Base-by-base conservation (phyloP, 2,888 invertebrate species). In the Metopia argyrocephala region DNA sequence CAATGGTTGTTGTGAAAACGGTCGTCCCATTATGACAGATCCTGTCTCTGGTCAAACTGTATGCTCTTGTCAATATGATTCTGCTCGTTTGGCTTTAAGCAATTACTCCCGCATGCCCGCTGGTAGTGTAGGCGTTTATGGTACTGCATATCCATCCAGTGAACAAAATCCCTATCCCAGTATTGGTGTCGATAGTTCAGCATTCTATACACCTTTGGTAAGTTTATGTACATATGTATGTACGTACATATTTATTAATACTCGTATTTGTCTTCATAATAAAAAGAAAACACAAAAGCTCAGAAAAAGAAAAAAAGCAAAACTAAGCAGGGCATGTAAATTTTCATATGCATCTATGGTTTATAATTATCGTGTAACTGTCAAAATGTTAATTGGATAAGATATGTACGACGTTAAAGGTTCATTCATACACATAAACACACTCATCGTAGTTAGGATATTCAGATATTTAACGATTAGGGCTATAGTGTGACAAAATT, bases 141-240 rank as follows among this genome's bases (percentile, higher is more conserved):
- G 96, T 83, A 93, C 96, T 66, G 96, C 97, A 23, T 96, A 97
- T 91, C 96, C 96, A 65, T 96, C 96, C 83, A 95, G 95, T 69
- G 97, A 97, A 88, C 97, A 97, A 91, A 96, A 96, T 89, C 96
- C 97, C 46, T 97, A 97, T 89, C 96, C 96, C 28, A 96, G 96
- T 91, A 97, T 97, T 91, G 96, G 96, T 74, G 95, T 96, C 86
- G 97, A 97, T 90, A 97, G 97, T 88, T 97, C 97, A 45, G 97
- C 98, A 66, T 98, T 98, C 92, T 98, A 97, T 92, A 96, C 97
- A 82, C 97, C 97, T 83, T 91, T 98, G 95, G 98, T 98, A 93
- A 95, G 97, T 94, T 15, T 7, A 27, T 18, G 45, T 21, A 46
- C 23, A 31, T 12, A 38, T 12, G 12, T 9, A 38, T 12, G 12